Evolutionary conservation across 2,113 vertebrate genomes (phyloP).

Genomic region (Clarias magur): DNA sequence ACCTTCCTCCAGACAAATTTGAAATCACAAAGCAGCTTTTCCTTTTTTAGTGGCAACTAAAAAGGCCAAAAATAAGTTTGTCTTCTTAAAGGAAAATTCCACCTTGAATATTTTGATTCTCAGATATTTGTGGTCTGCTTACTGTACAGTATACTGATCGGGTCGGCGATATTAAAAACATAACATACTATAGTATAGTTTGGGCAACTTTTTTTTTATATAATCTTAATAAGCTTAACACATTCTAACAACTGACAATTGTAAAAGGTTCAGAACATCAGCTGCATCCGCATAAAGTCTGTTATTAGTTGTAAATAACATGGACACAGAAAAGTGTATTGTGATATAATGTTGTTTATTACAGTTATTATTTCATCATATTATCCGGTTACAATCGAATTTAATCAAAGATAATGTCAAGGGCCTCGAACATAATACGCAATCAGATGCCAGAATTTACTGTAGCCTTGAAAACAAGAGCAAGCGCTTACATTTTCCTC

Average conservation of each 20-base stretch:
- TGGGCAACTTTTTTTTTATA: not conserved
- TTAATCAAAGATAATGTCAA: not conserved
- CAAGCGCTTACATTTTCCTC: not conserved
- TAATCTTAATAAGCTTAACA: not conserved
- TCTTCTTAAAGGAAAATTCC: not conserved
- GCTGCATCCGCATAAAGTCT: not conserved
- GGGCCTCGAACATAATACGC: not conserved
- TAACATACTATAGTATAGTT: not conserved
- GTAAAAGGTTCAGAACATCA: not conserved
- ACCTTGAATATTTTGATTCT: not conserved
- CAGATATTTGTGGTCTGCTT: not conserved
- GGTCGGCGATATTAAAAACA: not conserved
- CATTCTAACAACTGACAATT: not conserved
- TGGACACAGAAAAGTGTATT: not conserved
- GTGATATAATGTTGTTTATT: not conserved
- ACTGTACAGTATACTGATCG: not conserved
- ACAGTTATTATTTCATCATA: not conserved
- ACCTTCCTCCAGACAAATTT: conserved; percentile 45
- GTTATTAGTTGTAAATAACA: not conserved
- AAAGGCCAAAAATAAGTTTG: conserved; percentile 11
- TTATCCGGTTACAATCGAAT: not conserved
- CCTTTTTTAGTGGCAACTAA: conserved; percentile 14
- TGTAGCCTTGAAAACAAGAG: not conserved
- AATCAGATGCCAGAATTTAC: not conserved
- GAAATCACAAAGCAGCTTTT: conserved; percentile 40